Evolutionary conservation across 1,140 invertebrate species (phyloP).

Genomic region (Kradibia gibbosae): DNA sequence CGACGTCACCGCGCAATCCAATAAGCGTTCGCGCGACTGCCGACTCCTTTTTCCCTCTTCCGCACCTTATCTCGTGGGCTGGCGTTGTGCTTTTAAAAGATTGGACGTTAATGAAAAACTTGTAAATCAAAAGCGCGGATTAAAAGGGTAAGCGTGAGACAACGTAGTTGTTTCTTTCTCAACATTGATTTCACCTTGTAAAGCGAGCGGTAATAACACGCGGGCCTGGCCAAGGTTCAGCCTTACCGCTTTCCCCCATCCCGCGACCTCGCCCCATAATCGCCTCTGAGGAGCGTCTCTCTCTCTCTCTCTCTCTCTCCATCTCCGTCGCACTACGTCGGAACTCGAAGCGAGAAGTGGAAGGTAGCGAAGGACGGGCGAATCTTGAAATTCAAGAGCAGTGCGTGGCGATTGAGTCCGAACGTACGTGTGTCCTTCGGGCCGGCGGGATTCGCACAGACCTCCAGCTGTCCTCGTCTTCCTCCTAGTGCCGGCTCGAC

Average conservation of each 20-base stretch:
- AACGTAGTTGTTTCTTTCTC: background rate
- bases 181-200: conserved; percentile 9
- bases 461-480: conserved; percentile 11
- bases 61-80: background rate
- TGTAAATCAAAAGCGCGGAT: conserved; percentile 40
- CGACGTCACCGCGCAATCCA: conserved; percentile 15
- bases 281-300: too few species aligned
- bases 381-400: conserved; percentile 39
- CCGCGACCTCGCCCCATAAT: too few species aligned
- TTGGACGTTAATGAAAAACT: conserved; percentile 39
- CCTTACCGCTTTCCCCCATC: too few species aligned
- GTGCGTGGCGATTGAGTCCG: background rate
- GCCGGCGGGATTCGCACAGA: conserved; percentile 30
- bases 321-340: too few species aligned
- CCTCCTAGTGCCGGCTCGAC: background rate
- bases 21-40: conserved; percentile 23
- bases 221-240: background rate
- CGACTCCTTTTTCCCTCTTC: background rate
- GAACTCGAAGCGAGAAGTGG: too few species aligned
- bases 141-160: background rate
- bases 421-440: conserved; percentile 36
- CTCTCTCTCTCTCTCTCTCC: background rate
- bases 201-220: background rate
- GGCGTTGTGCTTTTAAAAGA: conserved; percentile 19
- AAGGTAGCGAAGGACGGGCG: background rate